These are phyloP conservation scores for Hiodon alosoides DNA, from an alignment of 2,113 vertebrate genomes.

Conservation along the genomic window DNA sequence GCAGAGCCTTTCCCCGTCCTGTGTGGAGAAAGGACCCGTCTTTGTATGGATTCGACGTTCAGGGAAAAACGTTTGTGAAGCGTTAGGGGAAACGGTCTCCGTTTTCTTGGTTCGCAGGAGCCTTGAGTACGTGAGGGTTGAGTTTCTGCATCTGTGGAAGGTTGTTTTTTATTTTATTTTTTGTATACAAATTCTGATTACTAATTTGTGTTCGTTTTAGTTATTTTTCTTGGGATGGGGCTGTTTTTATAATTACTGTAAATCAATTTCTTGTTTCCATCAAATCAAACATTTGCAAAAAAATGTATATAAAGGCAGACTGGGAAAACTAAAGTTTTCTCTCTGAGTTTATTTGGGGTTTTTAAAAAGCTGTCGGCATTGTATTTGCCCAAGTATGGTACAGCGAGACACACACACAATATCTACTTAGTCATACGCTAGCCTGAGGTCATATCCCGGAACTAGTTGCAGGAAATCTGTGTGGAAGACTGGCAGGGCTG, in stretches of 20 bases:
- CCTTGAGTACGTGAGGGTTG: neutral
- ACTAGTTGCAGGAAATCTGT: neutral
- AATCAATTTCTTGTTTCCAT: too few relatives aligned
- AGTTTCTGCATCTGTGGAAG: neutral
- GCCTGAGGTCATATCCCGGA: constrained; percentile 11
- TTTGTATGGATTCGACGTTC: too few relatives aligned
- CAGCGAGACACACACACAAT: neutral
- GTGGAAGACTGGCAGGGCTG: neutral
- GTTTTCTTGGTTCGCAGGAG: neutral
- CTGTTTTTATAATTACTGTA: too few relatives aligned
- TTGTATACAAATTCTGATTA: too few relatives aligned
- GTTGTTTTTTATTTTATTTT: too few relatives aligned
- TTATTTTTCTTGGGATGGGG: too few relatives aligned
- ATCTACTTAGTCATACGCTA: neutral
- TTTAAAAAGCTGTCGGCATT: neutral
- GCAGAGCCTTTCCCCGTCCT: too few relatives aligned
- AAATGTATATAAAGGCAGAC: neutral
- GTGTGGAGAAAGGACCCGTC: too few relatives aligned
- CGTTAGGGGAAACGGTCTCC: too few relatives aligned
- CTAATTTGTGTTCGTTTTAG: too few relatives aligned
- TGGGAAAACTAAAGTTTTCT: neutral
- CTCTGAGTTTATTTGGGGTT: neutral
- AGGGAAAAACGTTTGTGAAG: too few relatives aligned
- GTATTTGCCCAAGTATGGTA: neutral
- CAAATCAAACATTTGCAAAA: neutral